Conservation (phyloP, 1,140 invertebrate genomes). For the Dysdera silvatica region DNA sequence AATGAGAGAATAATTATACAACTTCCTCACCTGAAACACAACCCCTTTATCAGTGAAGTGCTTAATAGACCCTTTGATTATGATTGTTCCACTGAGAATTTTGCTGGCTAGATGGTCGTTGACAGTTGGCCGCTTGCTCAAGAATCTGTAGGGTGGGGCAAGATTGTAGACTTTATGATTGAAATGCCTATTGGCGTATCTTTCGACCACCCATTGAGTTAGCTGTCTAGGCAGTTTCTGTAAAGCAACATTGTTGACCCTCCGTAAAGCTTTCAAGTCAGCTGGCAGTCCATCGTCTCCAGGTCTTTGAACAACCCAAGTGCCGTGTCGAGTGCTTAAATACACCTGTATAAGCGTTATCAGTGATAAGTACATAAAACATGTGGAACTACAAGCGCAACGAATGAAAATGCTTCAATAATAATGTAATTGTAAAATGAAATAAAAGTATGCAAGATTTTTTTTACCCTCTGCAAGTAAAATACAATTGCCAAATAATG, state of each 20-base stretch:
- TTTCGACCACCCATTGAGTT: constrained; percentile 21
- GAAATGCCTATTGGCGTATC: constrained; percentile 41
- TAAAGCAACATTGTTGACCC: constrained; percentile 35
- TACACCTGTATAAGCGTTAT: constrained; percentile 46
- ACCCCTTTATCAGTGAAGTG: constrained; percentile 38
- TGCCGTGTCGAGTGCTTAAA: constrained; percentile 47
- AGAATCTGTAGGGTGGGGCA: constrained; percentile 43
- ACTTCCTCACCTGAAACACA: too few relatives aligned
- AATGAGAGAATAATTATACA: too few relatives aligned
- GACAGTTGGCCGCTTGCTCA: constrained; percentile 48
- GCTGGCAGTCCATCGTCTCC: constrained; percentile 38
- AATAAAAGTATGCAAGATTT: too few relatives aligned
- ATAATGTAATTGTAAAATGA: too few relatives aligned
- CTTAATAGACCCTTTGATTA: constrained; percentile 44
- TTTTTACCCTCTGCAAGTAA: too few relatives aligned
- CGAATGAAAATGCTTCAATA: too few relatives aligned
- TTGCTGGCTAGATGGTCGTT: constrained; percentile 50
- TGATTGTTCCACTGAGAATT: constrained; percentile 41
- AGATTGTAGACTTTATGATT: constrained; percentile 47
- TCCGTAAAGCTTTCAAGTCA: constrained; percentile 36
- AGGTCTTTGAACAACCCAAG: constrained; percentile 47
- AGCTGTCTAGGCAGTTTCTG: constrained; percentile 29
- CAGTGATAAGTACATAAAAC: too few relatives aligned
- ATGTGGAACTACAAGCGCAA: too few relatives aligned
- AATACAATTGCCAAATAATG: too few relatives aligned